A percentile compares a stretch with the other conserved stretches of the same genome.
These are phyloP conservation scores for Leistus spinibarbis DNA, from an alignment of 2,888 invertebrate species.

Conservation along the genomic window DNA sequence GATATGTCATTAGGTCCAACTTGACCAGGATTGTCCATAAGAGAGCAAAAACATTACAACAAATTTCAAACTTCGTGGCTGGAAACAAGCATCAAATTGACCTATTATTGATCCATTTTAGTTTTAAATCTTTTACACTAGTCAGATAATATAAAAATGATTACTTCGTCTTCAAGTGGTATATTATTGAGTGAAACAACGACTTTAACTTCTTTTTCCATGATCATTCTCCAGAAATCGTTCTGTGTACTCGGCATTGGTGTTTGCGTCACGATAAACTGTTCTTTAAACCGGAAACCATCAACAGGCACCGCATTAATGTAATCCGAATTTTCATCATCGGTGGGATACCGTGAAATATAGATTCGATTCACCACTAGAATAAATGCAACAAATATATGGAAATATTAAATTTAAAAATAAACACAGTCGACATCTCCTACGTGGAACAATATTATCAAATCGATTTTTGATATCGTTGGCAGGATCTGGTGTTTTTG, in stretches of 20 bases:
- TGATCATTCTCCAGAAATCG: slow-evolving; percentile 59
- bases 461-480: slow-evolving; percentile 54
- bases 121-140: slow-evolving; percentile 23
- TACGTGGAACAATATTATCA: slow-evolving; percentile 53
- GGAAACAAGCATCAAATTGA: too few relatives aligned
- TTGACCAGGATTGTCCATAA: too few relatives aligned
- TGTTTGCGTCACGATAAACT: slow-evolving; percentile 57
- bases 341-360: slow-evolving; percentile 51
- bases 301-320: slow-evolving; percentile 55
- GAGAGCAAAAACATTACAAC: too few relatives aligned
- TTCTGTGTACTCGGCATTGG: slow-evolving; percentile 56
- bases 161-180: slow-evolving; percentile 52
- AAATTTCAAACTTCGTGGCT: slow-evolving; percentile 31
- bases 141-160: slow-evolving; percentile 13
- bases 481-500: slow-evolving; percentile 38
- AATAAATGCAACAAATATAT: background rate
- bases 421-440: background rate
- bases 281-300: slow-evolving; percentile 51
- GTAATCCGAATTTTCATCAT: slow-evolving; percentile 55
- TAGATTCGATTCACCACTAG: slow-evolving; percentile 49
- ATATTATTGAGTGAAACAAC: slow-evolving; percentile 56
- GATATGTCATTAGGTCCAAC: too few relatives aligned
- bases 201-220: slow-evolving; percentile 53
- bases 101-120: too few relatives aligned
- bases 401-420: background rate